A percentile compares a stretch with the other conserved stretches of the same genome.
phyloP scores from a whole-genome alignment of 1,140 invertebrate species.

The Pseudomyrmex sp. region DNA sequence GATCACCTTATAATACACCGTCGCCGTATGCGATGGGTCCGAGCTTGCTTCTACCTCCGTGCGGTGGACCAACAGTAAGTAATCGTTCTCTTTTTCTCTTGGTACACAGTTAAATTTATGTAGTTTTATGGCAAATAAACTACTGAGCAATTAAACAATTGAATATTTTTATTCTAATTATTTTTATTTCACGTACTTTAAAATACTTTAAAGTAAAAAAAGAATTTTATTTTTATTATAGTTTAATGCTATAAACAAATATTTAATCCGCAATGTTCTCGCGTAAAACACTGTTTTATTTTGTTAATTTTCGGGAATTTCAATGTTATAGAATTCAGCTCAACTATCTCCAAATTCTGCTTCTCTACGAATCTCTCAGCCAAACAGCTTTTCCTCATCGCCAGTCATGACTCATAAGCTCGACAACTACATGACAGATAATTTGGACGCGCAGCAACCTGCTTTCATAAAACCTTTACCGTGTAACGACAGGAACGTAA shows the following conservation, averaged over 20 bases:
- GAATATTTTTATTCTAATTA: no score
- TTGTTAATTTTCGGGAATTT: conserved; percentile 17
- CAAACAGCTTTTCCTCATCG: conserved; percentile 82
- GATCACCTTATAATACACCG: conserved; percentile 79
- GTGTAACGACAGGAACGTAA: conserved; percentile 73
- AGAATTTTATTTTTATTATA: no score
- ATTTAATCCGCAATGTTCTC: no score
- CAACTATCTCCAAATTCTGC: conserved; percentile 77
- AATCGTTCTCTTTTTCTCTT: background rate
- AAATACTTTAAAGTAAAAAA: no score
- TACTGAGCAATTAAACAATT: no score
- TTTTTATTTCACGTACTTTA: no score
- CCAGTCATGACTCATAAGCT: conserved; percentile 81
- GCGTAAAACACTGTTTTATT: background rate
- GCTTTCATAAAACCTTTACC: conserved; percentile 89
- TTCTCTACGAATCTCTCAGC: conserved; percentile 80
- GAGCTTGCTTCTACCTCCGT: conserved; percentile 77
- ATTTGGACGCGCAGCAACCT: conserved; percentile 79
- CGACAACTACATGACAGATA: conserved; percentile 64
- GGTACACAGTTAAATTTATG: no score
- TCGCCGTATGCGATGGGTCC: conserved; percentile 77
- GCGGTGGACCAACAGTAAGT: conserved; percentile 77
- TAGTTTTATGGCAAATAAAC: no score
- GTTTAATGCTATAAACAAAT: no score
- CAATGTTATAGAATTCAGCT: conserved; percentile 75